Evolutionary conservation across 2,113 vertebrate genomes (phyloP).

Genomic region (Pygoscelis antarcticus): DNA sequence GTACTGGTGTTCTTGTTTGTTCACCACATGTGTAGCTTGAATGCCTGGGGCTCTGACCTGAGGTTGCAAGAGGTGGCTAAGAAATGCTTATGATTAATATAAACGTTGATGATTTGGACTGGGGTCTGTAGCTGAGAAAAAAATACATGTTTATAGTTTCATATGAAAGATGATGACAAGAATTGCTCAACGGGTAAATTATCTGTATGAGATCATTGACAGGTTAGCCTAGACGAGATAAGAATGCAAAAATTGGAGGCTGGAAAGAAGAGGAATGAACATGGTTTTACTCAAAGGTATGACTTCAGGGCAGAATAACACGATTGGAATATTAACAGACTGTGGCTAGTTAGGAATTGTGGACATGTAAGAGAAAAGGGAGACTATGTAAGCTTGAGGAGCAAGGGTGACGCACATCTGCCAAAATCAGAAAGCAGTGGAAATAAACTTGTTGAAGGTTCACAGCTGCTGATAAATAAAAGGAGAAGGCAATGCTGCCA

Average conservation of each 20-base stretch:
- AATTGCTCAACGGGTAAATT: not conserved
- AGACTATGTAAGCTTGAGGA: not conserved
- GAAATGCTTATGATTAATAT: not conserved
- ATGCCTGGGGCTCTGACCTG: not conserved
- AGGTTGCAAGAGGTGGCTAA: not conserved
- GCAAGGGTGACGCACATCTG: not conserved
- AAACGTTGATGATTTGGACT: not conserved
- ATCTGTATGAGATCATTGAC: rapidly evolving
- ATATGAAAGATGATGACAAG: not conserved
- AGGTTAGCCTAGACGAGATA: not conserved
- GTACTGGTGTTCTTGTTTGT: not conserved
- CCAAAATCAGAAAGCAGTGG: not conserved
- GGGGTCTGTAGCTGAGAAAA: not conserved
- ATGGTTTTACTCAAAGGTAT: not conserved
- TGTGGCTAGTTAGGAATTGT: not conserved
- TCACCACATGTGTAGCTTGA: not conserved
- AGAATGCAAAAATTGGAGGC: not conserved
- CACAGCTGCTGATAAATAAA: not conserved
- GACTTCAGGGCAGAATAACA: not conserved
- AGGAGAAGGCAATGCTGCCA: not conserved
- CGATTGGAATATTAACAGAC: not conserved
- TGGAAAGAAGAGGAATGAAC: not conserved
- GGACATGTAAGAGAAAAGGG: not conserved
- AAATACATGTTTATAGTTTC: not conserved
- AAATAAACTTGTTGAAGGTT: not conserved